phyloP scores from a whole-genome alignment of 2,888 invertebrate genomes.

The Nyleta sp. region DNA sequence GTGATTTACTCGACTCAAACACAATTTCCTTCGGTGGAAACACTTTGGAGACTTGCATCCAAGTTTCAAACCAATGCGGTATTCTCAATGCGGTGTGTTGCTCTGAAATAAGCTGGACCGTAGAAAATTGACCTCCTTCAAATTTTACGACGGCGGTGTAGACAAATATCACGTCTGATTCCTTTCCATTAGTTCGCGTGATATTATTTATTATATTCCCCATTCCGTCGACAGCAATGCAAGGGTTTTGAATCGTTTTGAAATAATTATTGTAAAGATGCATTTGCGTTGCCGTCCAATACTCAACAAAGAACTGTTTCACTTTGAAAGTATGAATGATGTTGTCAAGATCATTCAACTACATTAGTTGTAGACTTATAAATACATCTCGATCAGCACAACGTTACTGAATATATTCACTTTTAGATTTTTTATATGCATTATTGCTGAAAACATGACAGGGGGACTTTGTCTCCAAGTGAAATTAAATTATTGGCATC shows the following conservation, averaged over 20 bases:
- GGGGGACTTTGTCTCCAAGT: too few relatives aligned
- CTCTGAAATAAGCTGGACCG: constrained; percentile 15
- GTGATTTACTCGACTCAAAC: constrained; percentile 22
- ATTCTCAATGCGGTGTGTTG: constrained; percentile 24
- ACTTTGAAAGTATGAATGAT: constrained; percentile 20
- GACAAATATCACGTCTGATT: constrained; percentile 8
- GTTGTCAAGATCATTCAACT: constrained; percentile 15
- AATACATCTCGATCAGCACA: too few relatives aligned
- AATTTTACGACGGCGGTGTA: constrained; percentile 17
- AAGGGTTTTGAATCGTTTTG: neutral
- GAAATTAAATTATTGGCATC: too few relatives aligned
- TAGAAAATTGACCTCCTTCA: constrained; percentile 34
- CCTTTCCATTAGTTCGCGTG: neutral
- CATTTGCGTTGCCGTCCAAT: constrained; percentile 20
- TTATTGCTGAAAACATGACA: too few relatives aligned
- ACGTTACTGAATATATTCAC: too few relatives aligned
- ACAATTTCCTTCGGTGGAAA: constrained; percentile 18
- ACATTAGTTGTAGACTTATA: constrained; percentile 9
- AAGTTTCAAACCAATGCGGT: constrained; percentile 28
- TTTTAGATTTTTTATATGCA: too few relatives aligned
- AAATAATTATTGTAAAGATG: constrained; percentile 45
- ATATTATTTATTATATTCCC: constrained; percentile 13
- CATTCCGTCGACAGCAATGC: constrained; percentile 14
- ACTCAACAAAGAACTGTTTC: constrained; percentile 15
- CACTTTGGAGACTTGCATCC: neutral